These are phyloP conservation scores for Steatornis caripensis DNA, from an alignment of 2,113 vertebrate species.

Conservation along the genomic window DNA sequence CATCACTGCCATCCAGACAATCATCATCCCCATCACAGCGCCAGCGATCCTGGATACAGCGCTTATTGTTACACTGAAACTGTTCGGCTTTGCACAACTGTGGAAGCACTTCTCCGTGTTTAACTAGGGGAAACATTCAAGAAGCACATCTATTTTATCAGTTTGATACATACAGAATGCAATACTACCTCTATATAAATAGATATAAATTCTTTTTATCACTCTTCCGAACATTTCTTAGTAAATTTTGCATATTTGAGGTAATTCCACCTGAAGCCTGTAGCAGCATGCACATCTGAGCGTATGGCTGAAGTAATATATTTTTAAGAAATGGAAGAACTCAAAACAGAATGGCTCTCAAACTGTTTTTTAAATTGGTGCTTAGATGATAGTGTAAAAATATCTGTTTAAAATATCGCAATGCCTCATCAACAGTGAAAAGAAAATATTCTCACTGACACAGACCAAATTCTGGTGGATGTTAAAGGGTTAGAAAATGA, in stretches of 20 bases:
- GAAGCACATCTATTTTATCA: neutral
- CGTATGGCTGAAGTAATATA: neutral
- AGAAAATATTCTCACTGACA: neutral
- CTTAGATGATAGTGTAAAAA: neutral
- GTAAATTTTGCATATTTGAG: neutral
- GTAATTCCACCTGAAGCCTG: neutral
- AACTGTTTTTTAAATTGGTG: neutral
- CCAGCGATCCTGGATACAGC: slow-evolving; percentile 89
- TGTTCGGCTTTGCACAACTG: slow-evolving; percentile 84
- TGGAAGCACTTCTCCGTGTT: slow-evolving; percentile 68
- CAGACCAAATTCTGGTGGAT: neutral
- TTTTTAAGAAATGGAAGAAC: neutral
- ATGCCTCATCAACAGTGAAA: neutral
- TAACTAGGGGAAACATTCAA: slow-evolving; percentile 62
- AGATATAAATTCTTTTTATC: neutral
- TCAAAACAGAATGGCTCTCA: neutral
- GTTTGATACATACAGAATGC: neutral
- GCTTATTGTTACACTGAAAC: slow-evolving; percentile 90
- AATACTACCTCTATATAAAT: neutral
- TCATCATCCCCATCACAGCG: slow-evolving; percentile 95
- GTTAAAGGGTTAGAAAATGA: neutral
- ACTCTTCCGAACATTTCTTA: neutral
- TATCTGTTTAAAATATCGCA: neutral
- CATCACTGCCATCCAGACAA: slow-evolving; percentile 93
- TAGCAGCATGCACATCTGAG: neutral